Conservation (phyloP, 2,888 invertebrate species). For the Pteria penguin region DNA sequence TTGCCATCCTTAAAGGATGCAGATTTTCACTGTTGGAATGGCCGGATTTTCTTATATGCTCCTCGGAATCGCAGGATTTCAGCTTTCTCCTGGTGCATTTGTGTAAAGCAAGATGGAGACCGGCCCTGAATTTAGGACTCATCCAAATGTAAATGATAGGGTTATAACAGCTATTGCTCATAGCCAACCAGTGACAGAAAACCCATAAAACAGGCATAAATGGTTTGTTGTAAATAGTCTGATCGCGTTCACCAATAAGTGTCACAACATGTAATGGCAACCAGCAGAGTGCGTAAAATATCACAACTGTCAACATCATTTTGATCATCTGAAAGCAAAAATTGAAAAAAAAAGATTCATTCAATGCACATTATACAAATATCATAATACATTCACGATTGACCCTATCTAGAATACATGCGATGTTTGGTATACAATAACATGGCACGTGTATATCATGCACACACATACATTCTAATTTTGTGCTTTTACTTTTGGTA, state of each 20-base stretch:
- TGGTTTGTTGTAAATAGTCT: slow-evolving; percentile 55
- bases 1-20: too few species aligned
- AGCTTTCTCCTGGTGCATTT: slow-evolving; percentile 50
- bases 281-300: slow-evolving; percentile 67
- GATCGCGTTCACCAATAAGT: slow-evolving; percentile 58
- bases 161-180: slow-evolving; percentile 66
- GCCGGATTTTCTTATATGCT: slow-evolving; percentile 47
- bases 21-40: slow-evolving; percentile 17
- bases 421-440: too few species aligned
- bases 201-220: slow-evolving; percentile 61
- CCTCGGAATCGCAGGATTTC: slow-evolving; percentile 48
- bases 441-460: too few species aligned
- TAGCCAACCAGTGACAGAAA: slow-evolving; percentile 64
- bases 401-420: too few species aligned
- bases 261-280: slow-evolving; percentile 62
- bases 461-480: too few species aligned
- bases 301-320: slow-evolving; percentile 67
- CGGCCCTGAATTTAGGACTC: slow-evolving; percentile 65
- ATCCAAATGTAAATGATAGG: slow-evolving; percentile 65
- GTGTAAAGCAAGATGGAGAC: slow-evolving; percentile 53
- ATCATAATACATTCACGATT: too few species aligned
- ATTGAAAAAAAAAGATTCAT: too few species aligned
- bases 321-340: slow-evolving; percentile 59
- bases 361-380: too few species aligned
- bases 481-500: too few species aligned